Base-by-base conservation (phyloP, 2,888 invertebrate species). In the Lymantria monacha region DNA sequence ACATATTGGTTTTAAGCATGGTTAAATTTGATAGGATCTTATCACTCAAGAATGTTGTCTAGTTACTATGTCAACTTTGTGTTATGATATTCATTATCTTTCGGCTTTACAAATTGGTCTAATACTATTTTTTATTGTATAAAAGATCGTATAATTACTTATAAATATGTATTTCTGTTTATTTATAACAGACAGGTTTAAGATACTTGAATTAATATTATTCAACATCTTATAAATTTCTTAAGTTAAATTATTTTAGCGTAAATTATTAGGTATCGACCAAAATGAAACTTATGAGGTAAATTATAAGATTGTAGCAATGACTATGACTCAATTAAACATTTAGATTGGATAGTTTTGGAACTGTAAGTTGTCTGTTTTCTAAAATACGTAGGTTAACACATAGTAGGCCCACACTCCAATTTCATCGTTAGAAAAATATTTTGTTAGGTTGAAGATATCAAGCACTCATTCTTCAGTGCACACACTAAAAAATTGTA, bases 231-330 rank as follows among this genome's bases (percentile, higher is more conserved):
- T 58, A 55, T 45, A 51, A 41, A 42, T 52, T 55, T 60, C 55
- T 47, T 61, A 64, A 61, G 57, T 53, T 56, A 61, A 49, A 53
- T 59, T 53, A 48, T 55, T 57, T 57, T 53, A 59, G 53, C 56
- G 47, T 59, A 61, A 63, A 66, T 64, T 55, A 58, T 56, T 75
- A 77, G 72, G 70, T 72, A 72, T 72, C 69, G 84, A 85, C 82
- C 83, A 85, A 85, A 76, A 72, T 69, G 57, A 62, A 76, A 76
- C 79, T 80, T 83, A 83, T 81, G 76, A 83, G 68, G 61, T 78
- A 77, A 70, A 66, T 66, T 63, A 57, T 76, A 79, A 76, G 76
- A 63, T 67, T 75, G 69, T 77, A 67, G 62, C 50, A 56, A 53
- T 40, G 55, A 63, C 51, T 55, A 57, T 49, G 51, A 55, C 49